Conservation (phyloP, 2,797 vertebrate species). For the Coccyzus lansbergi region DNA sequence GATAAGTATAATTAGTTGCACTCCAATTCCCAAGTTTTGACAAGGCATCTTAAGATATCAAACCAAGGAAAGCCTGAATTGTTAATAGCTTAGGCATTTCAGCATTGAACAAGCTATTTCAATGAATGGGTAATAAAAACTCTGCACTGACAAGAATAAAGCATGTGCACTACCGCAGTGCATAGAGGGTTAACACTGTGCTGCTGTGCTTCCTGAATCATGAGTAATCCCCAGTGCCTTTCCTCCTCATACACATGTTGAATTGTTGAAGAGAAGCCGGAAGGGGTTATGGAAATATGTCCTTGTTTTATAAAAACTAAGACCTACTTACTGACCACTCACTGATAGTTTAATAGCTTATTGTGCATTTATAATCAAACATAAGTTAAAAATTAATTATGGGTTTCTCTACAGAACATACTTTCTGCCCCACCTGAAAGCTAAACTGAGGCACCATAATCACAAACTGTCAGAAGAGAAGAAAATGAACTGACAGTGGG, state of each 20-base stretch:
- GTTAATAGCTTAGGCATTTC: background rate
- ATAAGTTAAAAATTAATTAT: background rate
- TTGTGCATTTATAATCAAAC: background rate
- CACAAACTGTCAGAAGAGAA: background rate
- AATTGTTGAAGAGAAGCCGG: background rate
- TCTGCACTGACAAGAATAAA: background rate
- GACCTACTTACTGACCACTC: background rate
- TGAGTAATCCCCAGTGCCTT: background rate
- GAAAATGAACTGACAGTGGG: background rate
- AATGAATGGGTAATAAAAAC: background rate
- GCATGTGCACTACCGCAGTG: background rate
- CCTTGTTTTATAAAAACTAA: background rate
- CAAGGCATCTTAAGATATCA: background rate
- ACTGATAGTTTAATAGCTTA: background rate
- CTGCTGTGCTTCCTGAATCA: background rate
- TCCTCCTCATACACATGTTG: background rate
- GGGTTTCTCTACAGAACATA: background rate
- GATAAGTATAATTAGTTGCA: background rate
- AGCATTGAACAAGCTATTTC: background rate
- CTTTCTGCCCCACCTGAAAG: background rate
- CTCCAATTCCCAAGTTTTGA: background rate
- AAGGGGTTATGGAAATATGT: background rate
- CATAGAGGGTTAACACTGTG: background rate
- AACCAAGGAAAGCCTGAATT: background rate
- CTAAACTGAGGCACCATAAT: background rate